Conservation (phyloP, 2,113 vertebrate genomes). For the Pachyramphus minor region DNA sequence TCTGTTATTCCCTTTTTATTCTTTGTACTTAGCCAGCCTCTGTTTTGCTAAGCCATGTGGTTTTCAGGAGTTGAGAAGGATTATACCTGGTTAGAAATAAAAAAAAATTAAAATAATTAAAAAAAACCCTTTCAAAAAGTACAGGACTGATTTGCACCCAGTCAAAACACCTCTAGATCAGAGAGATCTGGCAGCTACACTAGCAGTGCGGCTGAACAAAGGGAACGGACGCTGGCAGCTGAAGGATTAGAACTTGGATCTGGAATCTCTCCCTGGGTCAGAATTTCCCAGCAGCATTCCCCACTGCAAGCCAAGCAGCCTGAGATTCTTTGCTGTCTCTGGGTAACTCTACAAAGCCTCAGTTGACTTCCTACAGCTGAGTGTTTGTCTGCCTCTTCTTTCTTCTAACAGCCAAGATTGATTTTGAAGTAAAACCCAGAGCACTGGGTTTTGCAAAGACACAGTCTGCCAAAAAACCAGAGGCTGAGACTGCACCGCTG, state of each 20-base stretch:
- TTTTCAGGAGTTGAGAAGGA: neutral
- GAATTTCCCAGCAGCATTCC: neutral
- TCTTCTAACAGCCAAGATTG: neutral
- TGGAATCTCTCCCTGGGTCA: neutral
- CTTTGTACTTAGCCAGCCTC: neutral
- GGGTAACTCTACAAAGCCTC: neutral
- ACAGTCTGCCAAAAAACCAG: neutral
- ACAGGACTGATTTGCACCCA: neutral
- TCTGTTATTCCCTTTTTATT: neutral
- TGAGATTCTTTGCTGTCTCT: neutral
- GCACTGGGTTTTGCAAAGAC: neutral
- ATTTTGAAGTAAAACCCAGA: neutral
- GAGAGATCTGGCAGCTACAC: neutral
- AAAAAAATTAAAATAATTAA: neutral
- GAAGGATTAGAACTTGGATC: neutral
- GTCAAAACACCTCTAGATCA: neutral
- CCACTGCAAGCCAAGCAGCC: neutral
- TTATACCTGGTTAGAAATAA: neutral
- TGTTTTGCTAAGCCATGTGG: rapidly evolving
- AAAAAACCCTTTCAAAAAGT: neutral
- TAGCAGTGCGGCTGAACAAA: neutral
- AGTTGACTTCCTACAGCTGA: neutral
- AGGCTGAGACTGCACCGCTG: neutral
- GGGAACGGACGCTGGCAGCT: rapidly evolving
- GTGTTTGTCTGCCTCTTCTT: neutral